Base-by-base conservation (phyloP, 2,113 vertebrate species). In the Syrrhaptes paradoxus region DNA sequence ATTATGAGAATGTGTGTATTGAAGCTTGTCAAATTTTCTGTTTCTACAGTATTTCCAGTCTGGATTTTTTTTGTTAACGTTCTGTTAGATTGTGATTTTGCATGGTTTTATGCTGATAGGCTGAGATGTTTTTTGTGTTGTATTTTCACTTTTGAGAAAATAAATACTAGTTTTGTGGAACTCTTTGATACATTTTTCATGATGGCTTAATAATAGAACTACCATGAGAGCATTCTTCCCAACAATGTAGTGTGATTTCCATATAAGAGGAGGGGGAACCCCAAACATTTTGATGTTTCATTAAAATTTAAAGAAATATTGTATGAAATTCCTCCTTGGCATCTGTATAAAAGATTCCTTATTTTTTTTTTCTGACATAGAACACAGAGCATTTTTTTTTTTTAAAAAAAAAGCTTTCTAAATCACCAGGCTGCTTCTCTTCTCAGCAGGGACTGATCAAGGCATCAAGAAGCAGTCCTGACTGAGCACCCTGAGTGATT, bases 141-240 rank as follows among this genome's bases (percentile, higher is more conserved):
- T 75, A 22, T 94, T 93, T 94, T 83, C 45, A 68, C 28, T 93
- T 90, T 87, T 81, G 77, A 94, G 87, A 94, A 95, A 94, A 93
- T 80, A 95, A 96, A 97, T 91, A 96, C 81, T 93, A n/a, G 77
- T 92, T 95, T 95, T 96, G 77, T 95, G 74, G 91, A 87, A 46
- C 76, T n/a, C 80, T 96, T 96, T 97, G 94, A 96, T 97, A 73
- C 66, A 91, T 96, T 95, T 97, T 97, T 96, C 81, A 94, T 96
- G 89, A 93, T 85, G 77, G 52, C 63, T 92, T 89, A 95, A 87
- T 96, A 94, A 94, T 65, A 96, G 91, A 81, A 31, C 38, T 72
- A 48, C 77, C 57, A 36, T 82, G 91, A 71, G 78, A 89, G 70
- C 49, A 7, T 29, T 17, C 58, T 94, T 89, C 81, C 77, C 73